A percentile compares a stretch with the other conserved stretches of the same genome.
Evolutionary conservation across 2,797 vertebrate species (phyloP).

Genomic region (Myripristis murdjan): DNA sequence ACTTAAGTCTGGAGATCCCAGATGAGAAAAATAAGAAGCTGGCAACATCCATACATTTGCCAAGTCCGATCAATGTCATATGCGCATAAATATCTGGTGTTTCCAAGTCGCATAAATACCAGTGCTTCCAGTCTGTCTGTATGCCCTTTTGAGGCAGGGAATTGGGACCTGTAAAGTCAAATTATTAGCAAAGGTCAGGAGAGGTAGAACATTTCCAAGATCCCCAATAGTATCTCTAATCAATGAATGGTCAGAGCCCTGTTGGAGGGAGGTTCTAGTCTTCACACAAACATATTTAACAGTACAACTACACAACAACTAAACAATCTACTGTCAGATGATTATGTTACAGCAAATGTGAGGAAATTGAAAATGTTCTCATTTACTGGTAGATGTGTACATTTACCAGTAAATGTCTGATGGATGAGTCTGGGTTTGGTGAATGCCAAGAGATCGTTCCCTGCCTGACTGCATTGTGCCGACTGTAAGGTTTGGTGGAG

Average conservation of each 20-base stretch:
- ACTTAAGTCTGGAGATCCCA: conserved; percentile 31
- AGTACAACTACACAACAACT: conserved; percentile 1
- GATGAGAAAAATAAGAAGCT: conserved; percentile 56
- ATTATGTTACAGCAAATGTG: background rate
- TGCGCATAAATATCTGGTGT: conserved; percentile 85
- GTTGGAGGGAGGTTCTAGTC: conserved; percentile 86
- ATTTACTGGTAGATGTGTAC: too few species aligned
- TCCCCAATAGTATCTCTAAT: conserved; percentile 63
- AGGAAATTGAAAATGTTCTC: too few species aligned
- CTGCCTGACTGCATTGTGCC: too few species aligned
- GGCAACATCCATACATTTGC: conserved; percentile 81
- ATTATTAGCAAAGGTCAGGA: conserved; percentile 98
- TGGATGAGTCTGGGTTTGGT: too few species aligned
- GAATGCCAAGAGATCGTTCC: too few species aligned
- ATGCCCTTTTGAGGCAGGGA: conserved; percentile 90
- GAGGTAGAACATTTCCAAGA: conserved; percentile 88
- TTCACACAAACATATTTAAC: conserved; percentile 1
- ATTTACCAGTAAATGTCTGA: too few species aligned
- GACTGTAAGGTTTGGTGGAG: too few species aligned
- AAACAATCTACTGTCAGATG: conserved; percentile 14
- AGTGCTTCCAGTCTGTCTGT: conserved; percentile 85
- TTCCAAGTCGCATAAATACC: conserved; percentile 91
- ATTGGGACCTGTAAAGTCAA: conserved; percentile 87
- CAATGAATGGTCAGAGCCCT: conserved; percentile 88
- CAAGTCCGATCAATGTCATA: conserved; percentile 85